Evolutionary conservation across 2,797 vertebrate species (phyloP), one percentile per base, ranked within the genome.

Genomic region (Alcedo quadribrachys): DNA sequence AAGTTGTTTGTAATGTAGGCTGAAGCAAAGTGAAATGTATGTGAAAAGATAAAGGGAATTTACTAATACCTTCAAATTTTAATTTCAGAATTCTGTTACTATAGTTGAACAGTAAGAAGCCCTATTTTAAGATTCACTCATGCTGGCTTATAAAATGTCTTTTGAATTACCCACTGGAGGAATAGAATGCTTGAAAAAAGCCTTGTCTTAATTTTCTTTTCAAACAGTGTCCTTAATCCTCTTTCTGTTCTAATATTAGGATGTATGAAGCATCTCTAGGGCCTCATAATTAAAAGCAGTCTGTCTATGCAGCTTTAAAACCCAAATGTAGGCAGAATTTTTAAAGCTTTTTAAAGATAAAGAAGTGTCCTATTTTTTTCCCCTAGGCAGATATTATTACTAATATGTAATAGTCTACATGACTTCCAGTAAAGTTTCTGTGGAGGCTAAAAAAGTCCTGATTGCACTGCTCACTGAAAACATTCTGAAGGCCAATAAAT

Each of bases 181-280:
- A 57, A 75, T 42, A 81, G 33, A 85, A 82, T 18, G 10, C 35
- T 61, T 53, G 35, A 85, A 89, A 92, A 91, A 68, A 40, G 8
- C 18, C 15, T 4, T 16, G 6, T 65, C 58, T 75, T 75, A 51
- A 83, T 84, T 81, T 91, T 91, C 48, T 87, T 81, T 85, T 74
- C 30, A 62, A 51, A 43, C 58, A 65, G 11, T 35, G 42, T 50
- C 65, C 53, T 87, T 88, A 88, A 86, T 87, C 37, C 48, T 76
- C 62, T 81, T 63, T 86, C 65, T 90, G 14, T 90, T 94, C 74
- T 90, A 80, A 93, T 94, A 92, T 93, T 91, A 93, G 74, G 35
- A 35, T n/a, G 57, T 32, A 46, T 54, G 54, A 93, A 61, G 33
- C 17, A 42, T 68, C 57, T 90, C 81, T 74, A 42, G 68, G 46